phyloP scores from a whole-genome alignment of 2,888 invertebrate species.

The Zele albiditarsus region DNA sequence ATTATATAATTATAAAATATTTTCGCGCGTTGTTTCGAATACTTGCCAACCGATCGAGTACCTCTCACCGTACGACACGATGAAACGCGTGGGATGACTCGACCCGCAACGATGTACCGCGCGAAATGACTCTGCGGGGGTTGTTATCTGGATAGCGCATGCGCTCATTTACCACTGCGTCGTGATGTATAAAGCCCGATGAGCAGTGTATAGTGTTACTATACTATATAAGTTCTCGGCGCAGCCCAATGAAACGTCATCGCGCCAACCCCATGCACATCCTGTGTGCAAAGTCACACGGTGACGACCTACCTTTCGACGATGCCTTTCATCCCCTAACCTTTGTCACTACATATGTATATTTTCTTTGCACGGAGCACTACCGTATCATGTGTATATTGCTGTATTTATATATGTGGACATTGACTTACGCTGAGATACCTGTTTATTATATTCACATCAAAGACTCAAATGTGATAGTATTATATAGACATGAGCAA shows the following conservation, averaged over 20 bases:
- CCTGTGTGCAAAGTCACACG: constrained; percentile 25
- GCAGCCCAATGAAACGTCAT: constrained; percentile 8
- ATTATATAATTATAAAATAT: neutral
- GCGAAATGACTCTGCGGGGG: constrained; percentile 55
- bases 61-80: neutral
- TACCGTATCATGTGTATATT: neutral
- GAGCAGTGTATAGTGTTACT: neutral
- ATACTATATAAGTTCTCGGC: neutral
- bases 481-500: neutral
- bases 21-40: constrained; percentile 29
- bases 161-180: constrained; percentile 50
- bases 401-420: neutral
- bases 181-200: constrained; percentile 28
- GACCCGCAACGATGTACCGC: constrained; percentile 45
- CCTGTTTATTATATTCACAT: neutral
- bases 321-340: constrained; percentile 6
- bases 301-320: constrained; percentile 4
- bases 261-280: neutral
- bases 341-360: constrained; percentile 4
- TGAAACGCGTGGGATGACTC: constrained; percentile 28
- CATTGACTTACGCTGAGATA: neutral
- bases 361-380: neutral
- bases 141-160: constrained; percentile 51
- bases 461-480: neutral
- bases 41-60: constrained; percentile 1